Conservation (phyloP, 1,140 invertebrate species). For the Eupristina koningsbergeri region DNA sequence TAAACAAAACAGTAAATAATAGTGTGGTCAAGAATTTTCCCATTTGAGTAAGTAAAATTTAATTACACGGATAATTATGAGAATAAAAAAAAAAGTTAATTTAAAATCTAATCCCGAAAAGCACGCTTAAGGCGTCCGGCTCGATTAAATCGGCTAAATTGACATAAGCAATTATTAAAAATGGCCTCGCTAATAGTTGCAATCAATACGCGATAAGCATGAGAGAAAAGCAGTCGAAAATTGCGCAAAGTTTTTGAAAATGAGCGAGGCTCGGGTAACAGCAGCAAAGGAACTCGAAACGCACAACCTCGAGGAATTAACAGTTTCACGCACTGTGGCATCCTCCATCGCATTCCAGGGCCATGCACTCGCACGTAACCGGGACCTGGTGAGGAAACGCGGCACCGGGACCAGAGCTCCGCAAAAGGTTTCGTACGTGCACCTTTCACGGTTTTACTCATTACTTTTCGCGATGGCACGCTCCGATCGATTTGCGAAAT, state of each 20-base stretch:
- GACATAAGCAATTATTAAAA: not conserved
- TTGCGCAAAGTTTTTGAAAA: not conserved
- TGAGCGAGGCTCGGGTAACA: not conserved
- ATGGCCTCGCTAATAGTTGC: not conserved
- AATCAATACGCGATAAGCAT: not conserved
- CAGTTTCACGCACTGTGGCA: conserved; percentile 55
- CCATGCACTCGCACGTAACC: conserved; percentile 42
- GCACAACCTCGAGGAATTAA: conserved; percentile 49
- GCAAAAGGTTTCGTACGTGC: conserved; percentile 33
- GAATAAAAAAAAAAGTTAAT: not conserved
- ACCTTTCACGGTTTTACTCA: conserved; percentile 32
- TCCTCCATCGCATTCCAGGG: conserved; percentile 50
- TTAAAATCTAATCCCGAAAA: not conserved
- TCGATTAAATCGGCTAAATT: not conserved
- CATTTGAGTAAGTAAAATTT: not conserved
- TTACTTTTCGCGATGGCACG: conserved; percentile 22
- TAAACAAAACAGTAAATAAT: not conserved
- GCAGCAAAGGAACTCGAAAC: not conserved
- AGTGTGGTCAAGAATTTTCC: not conserved
- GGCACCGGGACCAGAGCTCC: no score
- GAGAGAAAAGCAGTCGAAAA: not conserved
- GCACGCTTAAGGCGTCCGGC: not conserved
- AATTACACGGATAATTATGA: not conserved
- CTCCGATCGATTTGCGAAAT: conserved; percentile 8
- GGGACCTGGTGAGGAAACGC: conserved; percentile 51